phyloP scores from a whole-genome alignment of 2,888 invertebrate genomes.

The Ligdia adustata region DNA sequence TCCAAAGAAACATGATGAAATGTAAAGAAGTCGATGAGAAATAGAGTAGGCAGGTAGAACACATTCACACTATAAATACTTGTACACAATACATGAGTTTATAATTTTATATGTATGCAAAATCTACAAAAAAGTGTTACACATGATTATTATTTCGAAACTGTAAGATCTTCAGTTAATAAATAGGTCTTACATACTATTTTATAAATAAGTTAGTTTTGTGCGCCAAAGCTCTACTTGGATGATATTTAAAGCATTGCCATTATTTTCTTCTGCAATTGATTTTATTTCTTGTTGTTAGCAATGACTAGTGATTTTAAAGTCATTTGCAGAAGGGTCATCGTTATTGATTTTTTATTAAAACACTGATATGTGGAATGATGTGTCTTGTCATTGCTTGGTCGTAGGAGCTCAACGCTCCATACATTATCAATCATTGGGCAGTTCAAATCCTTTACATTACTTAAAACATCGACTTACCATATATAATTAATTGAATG shows the following conservation, averaged over 20 bases:
- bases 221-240: conserved; percentile 80
- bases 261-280: conserved; percentile 43
- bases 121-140: conserved; percentile 79
- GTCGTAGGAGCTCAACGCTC: conserved; percentile 58
- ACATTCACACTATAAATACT: conserved; percentile 75
- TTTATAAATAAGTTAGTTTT: conserved; percentile 60
- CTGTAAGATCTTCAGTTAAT: conserved; percentile 72
- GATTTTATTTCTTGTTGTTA: conserved; percentile 26
- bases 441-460: conserved; percentile 41
- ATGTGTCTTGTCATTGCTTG: conserved; percentile 77
- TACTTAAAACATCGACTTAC: conserved; percentile 33
- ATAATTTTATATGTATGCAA: too few relatives aligned
- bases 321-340: conserved; percentile 48
- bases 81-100: conserved; percentile 79
- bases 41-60: conserved; percentile 59
- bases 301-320: conserved; percentile 21
- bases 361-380: conserved; percentile 79
- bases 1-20: conserved; percentile 39
- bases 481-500: conserved; percentile 17
- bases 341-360: conserved; percentile 50
- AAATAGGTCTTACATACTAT: conserved; percentile 71
- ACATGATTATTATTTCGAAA: conserved; percentile 77
- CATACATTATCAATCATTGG: conserved; percentile 45
- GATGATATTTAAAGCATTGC: conserved; percentile 70
- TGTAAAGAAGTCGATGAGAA: conserved; percentile 54